Percentiles rank a stretch among this genome's conserved stretches.
These are phyloP conservation scores for Catharus minimus DNA, from an alignment of 2,113 vertebrate species.

Conservation along the genomic window DNA sequence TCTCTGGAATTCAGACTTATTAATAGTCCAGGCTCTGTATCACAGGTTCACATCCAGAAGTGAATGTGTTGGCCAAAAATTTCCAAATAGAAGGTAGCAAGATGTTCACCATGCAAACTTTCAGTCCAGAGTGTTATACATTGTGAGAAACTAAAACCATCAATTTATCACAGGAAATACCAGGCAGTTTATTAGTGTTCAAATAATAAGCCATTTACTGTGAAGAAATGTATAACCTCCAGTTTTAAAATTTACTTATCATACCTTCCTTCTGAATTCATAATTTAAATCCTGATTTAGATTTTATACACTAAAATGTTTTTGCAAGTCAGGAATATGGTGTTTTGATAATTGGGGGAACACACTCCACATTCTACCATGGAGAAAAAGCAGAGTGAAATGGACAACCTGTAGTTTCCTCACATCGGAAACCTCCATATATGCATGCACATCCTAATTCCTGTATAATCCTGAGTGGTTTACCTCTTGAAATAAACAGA, in stretches of 20 bases:
- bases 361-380: neutral
- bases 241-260: neutral
- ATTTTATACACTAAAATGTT: neutral
- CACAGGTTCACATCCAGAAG: neutral
- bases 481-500: slow-evolving; percentile 64
- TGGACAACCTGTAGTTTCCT: slow-evolving; percentile 5
- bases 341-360: neutral
- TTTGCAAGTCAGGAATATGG: neutral
- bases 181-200: neutral
- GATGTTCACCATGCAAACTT: neutral
- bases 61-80: neutral
- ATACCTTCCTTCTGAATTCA: neutral
- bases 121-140: neutral
- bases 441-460: slow-evolving; percentile 50
- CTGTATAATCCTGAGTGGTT: slow-evolving; percentile 44
- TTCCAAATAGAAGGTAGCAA: neutral
- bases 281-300: neutral
- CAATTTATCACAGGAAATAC: neutral
- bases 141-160: neutral
- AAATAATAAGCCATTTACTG: neutral
- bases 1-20: neutral
- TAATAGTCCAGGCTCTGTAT: neutral
- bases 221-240: neutral
- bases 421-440: neutral
- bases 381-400: slow-evolving; percentile 2